Base-by-base conservation (phyloP, 2,888 invertebrate species). In the Diadegma fenestrale region DNA sequence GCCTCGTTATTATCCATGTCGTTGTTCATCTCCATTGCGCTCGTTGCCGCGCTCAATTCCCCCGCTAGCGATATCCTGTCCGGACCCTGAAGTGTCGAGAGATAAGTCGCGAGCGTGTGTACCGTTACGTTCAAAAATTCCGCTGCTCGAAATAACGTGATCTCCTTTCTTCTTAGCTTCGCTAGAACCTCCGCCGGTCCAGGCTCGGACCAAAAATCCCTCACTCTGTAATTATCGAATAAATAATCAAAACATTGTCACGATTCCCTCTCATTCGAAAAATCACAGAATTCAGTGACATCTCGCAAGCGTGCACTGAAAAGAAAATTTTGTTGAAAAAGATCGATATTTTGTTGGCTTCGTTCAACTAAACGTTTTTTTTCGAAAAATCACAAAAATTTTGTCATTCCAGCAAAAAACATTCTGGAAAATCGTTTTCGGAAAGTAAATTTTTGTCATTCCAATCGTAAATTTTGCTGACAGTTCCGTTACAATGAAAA, bases 171-270 rank as follows among this genome's bases (percentile, higher is more conserved):
- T 91, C 96, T 96, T 58, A 97, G 94, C 88, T 96, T 95, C 82
- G 96, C 95, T 84, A 97, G 93, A 69, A 97, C 96, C 88, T 97
- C 97, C 1, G 97, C 96, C 0, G 97, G 96, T 0, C 96, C 97
- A 88, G 97, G 97, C 89, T 97, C 96, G 82, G 96, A 96, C 97
- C 97, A 97, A 94, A 97, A 96, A 92, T 97, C 97, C 80, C 97
- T 94, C 84, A 95, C 95, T 94, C 95, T 95, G 92, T 41, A 92
- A 75, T 30, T 6, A 48, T 17, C 10, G 12, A 51, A 69, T 58
- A 2, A 58, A 58, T 58, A 8, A 58, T 14, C 45, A 54, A 54
- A 54, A 54, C 12, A 22, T 54, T 54, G 22, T 4, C 22, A 12
- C 26, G 0, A 58, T 58, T 58, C 8, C 10, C 10, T 10, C 10